Conservation (phyloP, 2,113 vertebrate species). For the Rhynchomys soricoides region DNA sequence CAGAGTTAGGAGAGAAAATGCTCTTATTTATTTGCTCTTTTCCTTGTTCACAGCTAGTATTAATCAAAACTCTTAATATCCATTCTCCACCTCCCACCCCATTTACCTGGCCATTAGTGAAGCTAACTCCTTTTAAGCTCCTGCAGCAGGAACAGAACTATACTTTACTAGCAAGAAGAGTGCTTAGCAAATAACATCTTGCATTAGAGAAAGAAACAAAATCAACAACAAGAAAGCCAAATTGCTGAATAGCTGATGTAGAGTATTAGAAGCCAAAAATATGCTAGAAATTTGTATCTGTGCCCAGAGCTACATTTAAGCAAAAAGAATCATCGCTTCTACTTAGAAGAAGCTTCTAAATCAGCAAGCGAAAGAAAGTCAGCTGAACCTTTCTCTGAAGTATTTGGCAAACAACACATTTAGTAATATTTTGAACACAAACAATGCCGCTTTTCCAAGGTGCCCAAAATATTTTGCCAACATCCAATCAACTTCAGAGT, state of each 20-base stretch:
- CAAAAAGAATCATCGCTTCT: constrained; percentile 65
- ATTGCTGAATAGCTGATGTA: constrained; percentile 67
- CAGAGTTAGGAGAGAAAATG: neutral
- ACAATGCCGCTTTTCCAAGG: constrained; percentile 56
- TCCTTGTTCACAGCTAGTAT: neutral
- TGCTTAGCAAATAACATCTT: constrained; percentile 69
- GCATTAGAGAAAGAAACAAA: constrained; percentile 18
- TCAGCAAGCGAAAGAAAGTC: constrained; percentile 68
- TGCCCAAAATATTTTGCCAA: constrained; percentile 73
- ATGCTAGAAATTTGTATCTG: constrained; percentile 74
- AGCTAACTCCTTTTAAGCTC: neutral
- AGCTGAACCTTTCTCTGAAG: constrained; percentile 69
- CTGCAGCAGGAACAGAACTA: neutral
- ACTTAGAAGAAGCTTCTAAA: constrained; percentile 71
- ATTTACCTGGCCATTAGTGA: constrained; percentile 18
- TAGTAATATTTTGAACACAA: constrained; percentile 66
- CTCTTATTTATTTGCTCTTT: neutral
- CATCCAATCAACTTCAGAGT: constrained; percentile 10
- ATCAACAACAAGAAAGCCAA: constrained; percentile 61
- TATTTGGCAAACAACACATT: constrained; percentile 68
- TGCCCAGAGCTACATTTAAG: constrained; percentile 78
- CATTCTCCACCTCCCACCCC: neutral
- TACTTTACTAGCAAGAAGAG: constrained; percentile 60
- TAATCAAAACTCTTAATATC: neutral
- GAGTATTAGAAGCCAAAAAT: constrained; percentile 69